Evolutionary conservation across 2,888 invertebrate species (phyloP).

Genomic region (Drosophila kambysellisi): DNA sequence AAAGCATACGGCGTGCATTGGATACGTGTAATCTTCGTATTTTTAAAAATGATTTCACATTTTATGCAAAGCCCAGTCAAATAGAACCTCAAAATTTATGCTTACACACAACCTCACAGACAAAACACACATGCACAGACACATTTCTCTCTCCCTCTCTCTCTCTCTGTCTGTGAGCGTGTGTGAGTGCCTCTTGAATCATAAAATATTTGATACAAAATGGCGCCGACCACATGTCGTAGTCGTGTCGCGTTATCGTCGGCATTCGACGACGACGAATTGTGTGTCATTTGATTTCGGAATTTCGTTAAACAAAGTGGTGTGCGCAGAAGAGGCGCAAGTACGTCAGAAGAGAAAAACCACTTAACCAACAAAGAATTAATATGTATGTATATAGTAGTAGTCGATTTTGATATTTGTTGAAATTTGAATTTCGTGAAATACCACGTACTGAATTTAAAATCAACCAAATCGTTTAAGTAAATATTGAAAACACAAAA

Average conservation of each 20-base stretch:
- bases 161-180: not conserved
- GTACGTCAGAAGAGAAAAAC: conserved; percentile 27
- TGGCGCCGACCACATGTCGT: conserved; percentile 79
- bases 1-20: conserved; percentile 6
- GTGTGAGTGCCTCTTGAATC: conserved; percentile 31
- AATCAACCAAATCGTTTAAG: conserved; percentile 59
- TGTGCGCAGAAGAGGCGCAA: conserved; percentile 60
- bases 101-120: conserved; percentile 15
- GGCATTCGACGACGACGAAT: conserved; percentile 52
- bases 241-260: conserved; percentile 67
- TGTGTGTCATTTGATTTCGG: conserved; percentile 73
- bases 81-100: conserved; percentile 46
- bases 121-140: conserved; percentile 28
- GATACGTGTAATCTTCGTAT: conserved; percentile 11
- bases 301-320: conserved; percentile 76
- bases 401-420: conserved; percentile 75
- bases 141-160: not conserved
- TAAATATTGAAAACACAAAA: conserved; percentile 52
- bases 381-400: conserved; percentile 63
- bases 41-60: conserved; percentile 17
- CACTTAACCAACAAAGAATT: conserved; percentile 46
- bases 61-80: conserved; percentile 21
- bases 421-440: conserved; percentile 67
- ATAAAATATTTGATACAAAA: conserved; percentile 73
- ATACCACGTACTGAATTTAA: conserved; percentile 39